Percentiles rank a stretch among this genome's conserved stretches.
phyloP scores from a whole-genome alignment of 2,888 invertebrate species.

The Drepana falcataria region DNA sequence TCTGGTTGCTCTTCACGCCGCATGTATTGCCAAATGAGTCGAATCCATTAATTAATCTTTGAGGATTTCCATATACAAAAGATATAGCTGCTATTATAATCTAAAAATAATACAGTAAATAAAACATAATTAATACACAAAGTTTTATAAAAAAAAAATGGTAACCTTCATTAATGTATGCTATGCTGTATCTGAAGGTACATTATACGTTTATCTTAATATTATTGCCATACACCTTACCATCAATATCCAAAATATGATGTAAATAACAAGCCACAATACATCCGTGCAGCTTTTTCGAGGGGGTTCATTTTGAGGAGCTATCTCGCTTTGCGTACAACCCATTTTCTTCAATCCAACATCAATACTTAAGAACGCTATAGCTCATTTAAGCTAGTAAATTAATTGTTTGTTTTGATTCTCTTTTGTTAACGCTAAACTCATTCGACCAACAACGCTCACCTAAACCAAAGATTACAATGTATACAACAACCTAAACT shows the following conservation, averaged over 20 bases:
- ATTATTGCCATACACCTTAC: conserved; percentile 67
- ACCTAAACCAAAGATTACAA: too few relatives aligned
- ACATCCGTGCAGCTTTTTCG: conserved; percentile 90
- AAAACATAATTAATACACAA: conserved; percentile 1
- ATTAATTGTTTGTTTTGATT: background rate
- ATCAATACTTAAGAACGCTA: too few relatives aligned
- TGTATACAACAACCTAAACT: too few relatives aligned
- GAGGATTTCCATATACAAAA: conserved; percentile 91
- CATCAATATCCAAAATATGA: conserved; percentile 91
- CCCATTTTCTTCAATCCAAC: conserved; percentile 69
- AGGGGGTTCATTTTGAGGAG: conserved; percentile 79
- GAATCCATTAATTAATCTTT: conserved; percentile 92
- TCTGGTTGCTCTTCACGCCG: conserved; percentile 88
- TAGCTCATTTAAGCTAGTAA: too few relatives aligned
- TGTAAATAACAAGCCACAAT: conserved; percentile 87
- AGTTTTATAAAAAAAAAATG: too few relatives aligned
- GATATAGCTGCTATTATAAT: conserved; percentile 91
- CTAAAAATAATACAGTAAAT: conserved; percentile 57
- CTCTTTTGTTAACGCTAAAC: too few relatives aligned
- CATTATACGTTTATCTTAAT: conserved; percentile 1
- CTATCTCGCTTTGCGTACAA: conserved; percentile 82
- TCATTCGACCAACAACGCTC: too few relatives aligned
- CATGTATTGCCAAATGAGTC: conserved; percentile 97
- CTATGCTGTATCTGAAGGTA: too few relatives aligned
- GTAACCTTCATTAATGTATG: too few relatives aligned